These are phyloP conservation scores for Metopolophium dirhodum DNA, from an alignment of 1,140 invertebrate genomes.

Conservation along the genomic window DNA sequence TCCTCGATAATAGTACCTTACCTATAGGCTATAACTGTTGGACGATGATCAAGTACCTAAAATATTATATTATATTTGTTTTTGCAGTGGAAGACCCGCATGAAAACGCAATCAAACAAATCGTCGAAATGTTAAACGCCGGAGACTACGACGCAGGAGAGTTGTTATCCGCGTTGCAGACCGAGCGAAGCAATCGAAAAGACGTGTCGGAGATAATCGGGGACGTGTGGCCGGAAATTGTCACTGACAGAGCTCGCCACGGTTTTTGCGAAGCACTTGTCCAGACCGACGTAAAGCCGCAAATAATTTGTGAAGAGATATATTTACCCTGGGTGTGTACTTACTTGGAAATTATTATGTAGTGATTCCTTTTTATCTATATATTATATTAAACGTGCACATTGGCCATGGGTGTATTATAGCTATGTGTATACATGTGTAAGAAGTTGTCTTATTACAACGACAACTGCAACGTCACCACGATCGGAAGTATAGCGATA, in stretches of 20 bases:
- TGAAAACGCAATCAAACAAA: neutral
- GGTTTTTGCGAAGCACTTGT: constrained; percentile 29
- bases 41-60: neutral
- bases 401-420: neutral
- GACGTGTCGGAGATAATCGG: constrained; percentile 2
- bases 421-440: too few species aligned
- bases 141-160: neutral
- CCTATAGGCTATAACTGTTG: neutral
- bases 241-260: neutral
- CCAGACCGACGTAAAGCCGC: neutral
- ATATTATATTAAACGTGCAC: neutral
- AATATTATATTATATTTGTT: neutral
- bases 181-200: neutral
- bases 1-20: too few species aligned
- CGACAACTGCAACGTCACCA: neutral
- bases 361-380: neutral
- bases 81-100: neutral
- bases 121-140: neutral
- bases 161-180: neutral
- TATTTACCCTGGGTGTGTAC: constrained; percentile 28
- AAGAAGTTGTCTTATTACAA: neutral
- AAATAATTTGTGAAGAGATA: neutral
- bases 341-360: neutral
- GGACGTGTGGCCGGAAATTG: constrained; percentile 34
- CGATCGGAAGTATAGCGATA: neutral